Evolutionary conservation across 2,888 invertebrate genomes (phyloP), one percentile per base, ranked within the genome.

Genomic region (Diarsia dahlii): DNA sequence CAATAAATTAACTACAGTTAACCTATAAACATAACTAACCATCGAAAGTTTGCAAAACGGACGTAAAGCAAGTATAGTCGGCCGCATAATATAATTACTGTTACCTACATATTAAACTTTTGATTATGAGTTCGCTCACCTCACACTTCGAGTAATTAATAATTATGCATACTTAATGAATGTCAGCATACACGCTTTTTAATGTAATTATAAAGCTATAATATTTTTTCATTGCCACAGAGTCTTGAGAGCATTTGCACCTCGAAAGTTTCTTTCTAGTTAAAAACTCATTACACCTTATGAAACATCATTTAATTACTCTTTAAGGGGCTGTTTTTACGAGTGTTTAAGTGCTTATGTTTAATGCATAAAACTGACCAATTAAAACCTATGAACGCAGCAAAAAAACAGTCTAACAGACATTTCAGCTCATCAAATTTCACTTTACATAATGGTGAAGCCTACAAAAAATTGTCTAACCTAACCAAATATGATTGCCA

Each of bases 401-500:
- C 48, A 77, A 73, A 74, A 82, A 84, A 74, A 23, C 23, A 65
- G 54, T 70, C 3, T 54, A 64, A 74, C 65, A 69, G 65, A 34
- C 62, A 69, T 60, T 82, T 78, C 50, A 74, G 73, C 73, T 81
- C 80, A 74, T 84, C 73, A 81, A 84, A 82, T 76, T 67, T 77
- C 84, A 83, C 81, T 88, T 81, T 78, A 58, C 81, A 80, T 83
- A 87, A 87, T 80, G 74, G 73, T 39, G 65, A 80, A 79, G 71
- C 60, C 79, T 69, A 85, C 84, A 85, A 86, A 84, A 86, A 88
- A 86, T 64, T 75, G 81, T 80, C 70, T 80, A 81, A 82, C 80
- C 80, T 86, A 85, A 87, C 79, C 78, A 81, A 88, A 89, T 89
- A 88, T 89, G 89, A 91, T 91, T 91, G 90, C 90, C 81, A 86